Base-by-base conservation (phyloP, 2,113 vertebrate genomes). In the Capreolus pygargus region DNA sequence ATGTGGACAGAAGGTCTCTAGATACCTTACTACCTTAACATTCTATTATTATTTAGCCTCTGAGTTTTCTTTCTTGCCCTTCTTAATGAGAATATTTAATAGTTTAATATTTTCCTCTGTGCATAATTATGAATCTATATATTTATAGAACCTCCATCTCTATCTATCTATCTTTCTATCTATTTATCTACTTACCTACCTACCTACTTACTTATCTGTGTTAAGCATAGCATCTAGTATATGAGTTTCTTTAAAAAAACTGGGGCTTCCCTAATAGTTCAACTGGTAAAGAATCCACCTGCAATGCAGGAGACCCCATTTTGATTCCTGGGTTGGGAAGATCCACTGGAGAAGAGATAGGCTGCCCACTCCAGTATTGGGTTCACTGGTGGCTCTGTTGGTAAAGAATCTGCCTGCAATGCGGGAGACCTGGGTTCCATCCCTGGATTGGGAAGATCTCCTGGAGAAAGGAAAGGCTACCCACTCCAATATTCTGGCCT, bases 61-160 rank as follows among this genome's bases (percentile, higher is more conserved):
- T 92, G 50, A 95, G n/a, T 27, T 92, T 85, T 23, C 89, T 82
- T 83, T 39, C n/a, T 89, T 89, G 11, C 4, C 6, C 12, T 83
- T 89, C 81, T 76, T 92, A 27, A 50, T 93, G n/a, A 91, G 7
- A 90, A 95, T 30, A 90, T 58, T 84, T 97, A 52, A 93, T 43
- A 57, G 1, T 25, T 86, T 78, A 92, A 89, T 86, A 28, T 88
- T 86, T 86, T 94, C 39, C 9, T 94, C 16, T 83, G 15, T 79
- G n/a, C 4, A 33, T 36, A 88, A 30, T 67, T 85, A 93, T 91
- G 39, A 91, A 33, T 61, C 33, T 93, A 16, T 81, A 70, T 93
- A 52, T 74, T 50, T 86, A 74, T 64, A 78, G 28, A 92, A 84
- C 8, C 19, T 86, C 43, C 33, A 58, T 21, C 0, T 94, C 14